These are phyloP conservation scores for Varanus komodoensis DNA, from an alignment of 2,113 vertebrate species.

Conservation along the genomic window DNA sequence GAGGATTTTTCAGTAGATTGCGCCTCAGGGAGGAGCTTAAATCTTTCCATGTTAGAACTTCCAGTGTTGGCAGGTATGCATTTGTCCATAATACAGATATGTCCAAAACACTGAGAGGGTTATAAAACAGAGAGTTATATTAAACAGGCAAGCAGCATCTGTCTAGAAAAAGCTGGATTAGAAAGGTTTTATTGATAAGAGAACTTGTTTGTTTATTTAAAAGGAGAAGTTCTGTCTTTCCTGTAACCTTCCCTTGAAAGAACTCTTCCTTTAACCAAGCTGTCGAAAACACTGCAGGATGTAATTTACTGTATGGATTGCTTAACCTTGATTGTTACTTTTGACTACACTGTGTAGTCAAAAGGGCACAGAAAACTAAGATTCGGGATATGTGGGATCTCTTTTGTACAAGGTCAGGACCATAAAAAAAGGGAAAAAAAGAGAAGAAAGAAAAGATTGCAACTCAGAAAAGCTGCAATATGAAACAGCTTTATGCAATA, in stretches of 20 bases:
- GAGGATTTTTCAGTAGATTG: not conserved
- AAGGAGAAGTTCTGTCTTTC: not conserved
- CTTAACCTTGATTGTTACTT: not conserved
- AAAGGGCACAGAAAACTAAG: not conserved
- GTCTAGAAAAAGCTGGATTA: not conserved
- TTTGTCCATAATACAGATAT: conserved; percentile 9
- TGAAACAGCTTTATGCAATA: not conserved
- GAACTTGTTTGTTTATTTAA: not conserved
- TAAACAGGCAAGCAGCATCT: not conserved
- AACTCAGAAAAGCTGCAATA: not conserved
- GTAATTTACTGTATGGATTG: not conserved
- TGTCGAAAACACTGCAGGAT: not conserved
- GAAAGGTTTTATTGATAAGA: not conserved
- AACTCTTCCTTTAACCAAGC: not conserved
- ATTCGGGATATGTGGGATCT: not conserved
- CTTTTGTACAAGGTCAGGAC: not conserved
- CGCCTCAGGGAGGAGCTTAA: not conserved
- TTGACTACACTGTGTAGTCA: not conserved
- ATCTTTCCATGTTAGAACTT: not conserved
- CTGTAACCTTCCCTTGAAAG: conserved; percentile 1
- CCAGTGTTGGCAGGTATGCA: not conserved
- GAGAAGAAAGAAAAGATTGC: not conserved
- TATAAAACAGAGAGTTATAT: not conserved
- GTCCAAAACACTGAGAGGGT: conserved; percentile 7
- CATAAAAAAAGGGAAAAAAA: too few species aligned